Percentiles rank a stretch among this genome's conserved stretches.
Evolutionary conservation across 2,888 invertebrate genomes (phyloP).

Genomic region (Petrophora chlorosata): DNA sequence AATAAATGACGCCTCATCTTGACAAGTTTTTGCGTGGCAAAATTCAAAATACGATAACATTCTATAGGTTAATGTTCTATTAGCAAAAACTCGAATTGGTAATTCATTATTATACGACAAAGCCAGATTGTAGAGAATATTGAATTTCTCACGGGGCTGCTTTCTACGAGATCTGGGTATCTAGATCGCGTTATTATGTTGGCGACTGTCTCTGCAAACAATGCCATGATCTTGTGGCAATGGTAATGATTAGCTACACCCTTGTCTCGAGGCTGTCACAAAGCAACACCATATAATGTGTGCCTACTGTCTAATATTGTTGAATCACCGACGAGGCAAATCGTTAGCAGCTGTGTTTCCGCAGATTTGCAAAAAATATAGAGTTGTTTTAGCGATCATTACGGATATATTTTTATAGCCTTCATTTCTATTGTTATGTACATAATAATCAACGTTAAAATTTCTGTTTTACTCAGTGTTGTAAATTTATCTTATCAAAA

Average conservation of each 20-base stretch:
- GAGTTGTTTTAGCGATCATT: too few species aligned
- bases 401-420: too few species aligned
- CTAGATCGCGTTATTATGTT: slow-evolving; percentile 66
- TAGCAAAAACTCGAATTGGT: slow-evolving; percentile 4
- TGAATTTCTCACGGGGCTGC: slow-evolving; percentile 38
- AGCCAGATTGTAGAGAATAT: slow-evolving; percentile 21
- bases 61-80: not conserved
- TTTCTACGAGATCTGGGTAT: slow-evolving; percentile 70
- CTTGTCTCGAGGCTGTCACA: slow-evolving; percentile 40
- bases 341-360: slow-evolving; percentile 25
- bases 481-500: slow-evolving; percentile 10
- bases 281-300: slow-evolving; percentile 32
- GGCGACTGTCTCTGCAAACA: slow-evolving; percentile 49
- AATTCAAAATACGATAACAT: not conserved
- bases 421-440: slow-evolving; percentile 4
- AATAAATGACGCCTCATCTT: too few species aligned
- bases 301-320: slow-evolving; percentile 18
- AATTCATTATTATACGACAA: slow-evolving; percentile 9
- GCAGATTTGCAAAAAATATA: slow-evolving; percentile 19
- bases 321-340: slow-evolving; percentile 12
- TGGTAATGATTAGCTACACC: slow-evolving; percentile 57
- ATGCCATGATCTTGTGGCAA: slow-evolving; percentile 56
- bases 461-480: not conserved
- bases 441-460: slow-evolving; percentile 1
- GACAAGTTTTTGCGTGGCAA: not conserved